Conservation (phyloP, 2,113 vertebrate genomes). For the Chaetops frenatus region DNA sequence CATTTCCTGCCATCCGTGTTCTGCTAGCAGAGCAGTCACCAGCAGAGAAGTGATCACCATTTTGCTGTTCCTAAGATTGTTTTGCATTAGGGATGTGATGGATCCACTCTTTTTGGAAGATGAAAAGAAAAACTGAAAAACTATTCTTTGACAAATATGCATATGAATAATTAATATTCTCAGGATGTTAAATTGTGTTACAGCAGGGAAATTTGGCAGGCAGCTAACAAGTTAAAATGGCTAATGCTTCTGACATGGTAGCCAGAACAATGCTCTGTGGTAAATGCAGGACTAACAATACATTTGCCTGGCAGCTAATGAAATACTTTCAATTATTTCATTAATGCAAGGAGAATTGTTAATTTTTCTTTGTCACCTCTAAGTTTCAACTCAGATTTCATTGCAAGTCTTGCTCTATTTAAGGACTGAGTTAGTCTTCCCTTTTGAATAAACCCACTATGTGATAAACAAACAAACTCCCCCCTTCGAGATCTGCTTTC, state of each 20-base stretch:
- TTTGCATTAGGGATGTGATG: not conserved
- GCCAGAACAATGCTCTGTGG: not conserved
- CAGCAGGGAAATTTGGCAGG: not conserved
- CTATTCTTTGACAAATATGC: not conserved
- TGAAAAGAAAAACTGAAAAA: slow-evolving; percentile 10
- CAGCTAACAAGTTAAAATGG: not conserved
- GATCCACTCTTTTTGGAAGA: not conserved
- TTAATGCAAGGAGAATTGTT: not conserved
- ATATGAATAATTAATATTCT: slow-evolving; percentile 30
- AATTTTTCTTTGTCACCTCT: not conserved
- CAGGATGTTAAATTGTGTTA: not conserved
- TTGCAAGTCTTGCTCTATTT: not conserved
- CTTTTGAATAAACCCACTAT: not conserved
- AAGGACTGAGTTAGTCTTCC: not conserved
- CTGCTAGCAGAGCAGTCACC: not conserved
- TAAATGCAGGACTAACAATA: not conserved
- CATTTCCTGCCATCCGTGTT: not conserved
- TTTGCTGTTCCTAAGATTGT: not conserved
- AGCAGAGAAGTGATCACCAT: not conserved
- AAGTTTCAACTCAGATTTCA: not conserved
- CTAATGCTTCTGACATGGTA: not conserved
- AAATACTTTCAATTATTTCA: not conserved
- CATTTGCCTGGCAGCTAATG: not conserved
- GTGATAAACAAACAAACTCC: not conserved
- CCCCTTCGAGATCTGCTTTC: not conserved